Percentiles rank a stretch among this genome's conserved stretches.
Evolutionary conservation across 2,113 vertebrate genomes (phyloP).

Genomic region (Jaculus jaculus): DNA sequence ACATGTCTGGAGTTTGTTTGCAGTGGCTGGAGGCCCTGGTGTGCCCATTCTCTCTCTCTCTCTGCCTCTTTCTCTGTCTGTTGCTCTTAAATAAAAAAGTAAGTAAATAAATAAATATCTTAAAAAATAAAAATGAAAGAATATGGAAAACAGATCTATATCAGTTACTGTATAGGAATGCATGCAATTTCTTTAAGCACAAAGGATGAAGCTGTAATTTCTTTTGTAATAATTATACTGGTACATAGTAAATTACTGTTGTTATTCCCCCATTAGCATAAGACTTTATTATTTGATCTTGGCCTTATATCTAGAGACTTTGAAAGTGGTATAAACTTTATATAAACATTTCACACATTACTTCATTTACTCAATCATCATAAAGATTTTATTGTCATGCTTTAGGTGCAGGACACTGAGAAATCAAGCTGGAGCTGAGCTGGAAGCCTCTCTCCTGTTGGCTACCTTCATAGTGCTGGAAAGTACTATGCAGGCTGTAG

Average conservation of each 20-base stretch:
- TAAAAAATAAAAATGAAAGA: too few species aligned
- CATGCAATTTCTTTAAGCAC: background rate
- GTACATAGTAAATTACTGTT: background rate
- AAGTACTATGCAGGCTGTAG: too few species aligned
- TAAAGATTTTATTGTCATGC: background rate
- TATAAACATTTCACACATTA: background rate
- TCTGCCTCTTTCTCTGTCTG: too few species aligned
- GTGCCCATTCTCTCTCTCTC: too few species aligned
- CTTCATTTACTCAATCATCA: conserved; percentile 12
- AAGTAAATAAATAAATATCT: too few species aligned
- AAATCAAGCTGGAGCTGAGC: too few species aligned
- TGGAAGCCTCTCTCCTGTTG: too few species aligned
- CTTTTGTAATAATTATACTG: background rate
- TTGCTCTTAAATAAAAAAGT: too few species aligned
- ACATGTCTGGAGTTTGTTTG: too few species aligned
- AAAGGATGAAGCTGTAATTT: conserved; percentile 2
- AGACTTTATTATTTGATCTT: background rate
- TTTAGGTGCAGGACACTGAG: too few species aligned
- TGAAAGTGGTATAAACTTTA: background rate
- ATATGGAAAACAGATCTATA: background rate
- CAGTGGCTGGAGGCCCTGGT: too few species aligned
- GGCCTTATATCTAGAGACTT: background rate
- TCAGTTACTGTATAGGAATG: background rate
- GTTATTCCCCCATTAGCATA: background rate
- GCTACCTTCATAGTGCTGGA: too few species aligned